Conservation (phyloP, 2,113 vertebrate species). For the Ctenodactylus gundi region DNA sequence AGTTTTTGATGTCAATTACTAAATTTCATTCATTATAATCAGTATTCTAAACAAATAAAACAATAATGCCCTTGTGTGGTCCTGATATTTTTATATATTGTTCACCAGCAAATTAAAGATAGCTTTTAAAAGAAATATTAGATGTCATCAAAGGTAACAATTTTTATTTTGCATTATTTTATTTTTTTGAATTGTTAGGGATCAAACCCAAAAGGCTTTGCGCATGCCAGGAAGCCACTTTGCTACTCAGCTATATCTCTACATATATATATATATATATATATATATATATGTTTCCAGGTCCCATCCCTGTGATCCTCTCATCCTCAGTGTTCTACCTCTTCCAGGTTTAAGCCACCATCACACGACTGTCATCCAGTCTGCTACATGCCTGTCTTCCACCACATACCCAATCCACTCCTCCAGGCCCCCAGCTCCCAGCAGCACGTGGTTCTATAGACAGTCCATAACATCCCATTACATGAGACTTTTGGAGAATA, state of each 20-base stretch:
- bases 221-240: not conserved
- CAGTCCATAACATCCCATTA: too few species aligned
- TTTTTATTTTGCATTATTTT: not conserved
- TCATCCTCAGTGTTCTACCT: too few species aligned
- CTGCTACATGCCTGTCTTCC: too few species aligned
- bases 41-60: not conserved
- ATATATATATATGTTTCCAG: too few species aligned
- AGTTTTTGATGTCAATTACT: not conserved
- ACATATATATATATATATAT: too few species aligned
- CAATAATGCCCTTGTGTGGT: not conserved
- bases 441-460: too few species aligned
- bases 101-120: not conserved
- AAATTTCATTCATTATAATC: slow-evolving; percentile 5
- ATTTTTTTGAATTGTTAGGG: not conserved
- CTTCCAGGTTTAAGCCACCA: too few species aligned
- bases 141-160: not conserved
- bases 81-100: not conserved
- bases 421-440: too few species aligned
- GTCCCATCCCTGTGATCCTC: too few species aligned
- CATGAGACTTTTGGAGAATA: too few species aligned
- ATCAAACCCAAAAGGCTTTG: not conserved
- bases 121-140: not conserved
- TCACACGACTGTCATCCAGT: too few species aligned
- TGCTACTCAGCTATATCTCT: not conserved
- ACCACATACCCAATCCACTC: not conserved